Evolutionary conservation across 2,113 vertebrate genomes (phyloP).

Genomic region (Sigmodon hispidus): DNA sequence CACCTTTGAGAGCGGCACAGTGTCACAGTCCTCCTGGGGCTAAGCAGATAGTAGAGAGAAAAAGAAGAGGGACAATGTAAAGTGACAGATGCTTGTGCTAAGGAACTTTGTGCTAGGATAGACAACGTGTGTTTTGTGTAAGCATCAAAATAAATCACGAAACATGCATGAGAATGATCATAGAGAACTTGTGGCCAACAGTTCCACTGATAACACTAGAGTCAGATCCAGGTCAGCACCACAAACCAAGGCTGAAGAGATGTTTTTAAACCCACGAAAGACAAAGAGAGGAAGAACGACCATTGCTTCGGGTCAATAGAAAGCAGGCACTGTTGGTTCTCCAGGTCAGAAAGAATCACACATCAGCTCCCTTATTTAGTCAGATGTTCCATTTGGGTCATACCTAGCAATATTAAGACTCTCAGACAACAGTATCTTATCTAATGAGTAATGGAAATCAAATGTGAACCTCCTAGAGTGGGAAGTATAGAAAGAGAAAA

Average conservation of each 20-base stretch:
- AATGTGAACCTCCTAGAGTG: background rate
- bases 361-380: background rate
- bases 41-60: background rate
- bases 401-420: background rate
- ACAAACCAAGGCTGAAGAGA: background rate
- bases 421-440: background rate
- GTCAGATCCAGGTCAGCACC: background rate
- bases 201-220: background rate
- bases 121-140: background rate
- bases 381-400: background rate
- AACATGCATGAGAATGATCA: background rate
- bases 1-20: background rate
- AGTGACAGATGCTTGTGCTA: background rate
- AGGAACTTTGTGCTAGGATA: background rate
- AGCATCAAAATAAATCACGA: background rate
- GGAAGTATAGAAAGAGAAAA: background rate
- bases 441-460: background rate
- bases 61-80: background rate
- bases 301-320: background rate
- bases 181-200: background rate
- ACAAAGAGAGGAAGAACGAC: background rate
- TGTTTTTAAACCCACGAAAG: background rate
- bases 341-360: background rate
- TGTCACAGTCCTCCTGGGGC: background rate
- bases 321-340: background rate